Conservation (phyloP, 2,888 invertebrate genomes). For the Venusia cambrica region DNA sequence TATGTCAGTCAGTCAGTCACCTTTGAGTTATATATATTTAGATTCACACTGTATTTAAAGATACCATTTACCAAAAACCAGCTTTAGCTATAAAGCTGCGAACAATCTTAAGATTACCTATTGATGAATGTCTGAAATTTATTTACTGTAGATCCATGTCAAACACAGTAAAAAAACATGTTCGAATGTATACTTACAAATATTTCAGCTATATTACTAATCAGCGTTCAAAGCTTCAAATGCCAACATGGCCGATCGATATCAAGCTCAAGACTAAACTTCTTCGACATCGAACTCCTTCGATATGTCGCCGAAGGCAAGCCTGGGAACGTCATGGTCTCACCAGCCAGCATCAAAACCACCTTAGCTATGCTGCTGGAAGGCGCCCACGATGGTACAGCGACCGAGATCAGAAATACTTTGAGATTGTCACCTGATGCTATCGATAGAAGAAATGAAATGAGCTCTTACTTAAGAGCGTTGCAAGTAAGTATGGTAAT, state of each 20-base stretch:
- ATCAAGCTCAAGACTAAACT: conserved; percentile 63
- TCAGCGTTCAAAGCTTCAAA: conserved; percentile 40
- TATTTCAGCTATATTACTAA: conserved; percentile 42
- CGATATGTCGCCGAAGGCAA: conserved; percentile 60
- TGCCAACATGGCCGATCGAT: conserved; percentile 31
- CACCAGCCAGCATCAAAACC: conserved; percentile 85
- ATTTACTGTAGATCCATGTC: too few species aligned
- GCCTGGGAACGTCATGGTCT: conserved; percentile 82
- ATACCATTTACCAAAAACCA: too few species aligned
- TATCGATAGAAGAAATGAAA: conserved; percentile 54
- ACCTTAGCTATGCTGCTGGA: conserved; percentile 83
- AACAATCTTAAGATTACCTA: too few species aligned
- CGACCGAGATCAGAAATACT: conserved; percentile 78
- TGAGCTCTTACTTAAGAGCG: conserved; percentile 47
- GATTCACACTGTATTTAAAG: too few species aligned
- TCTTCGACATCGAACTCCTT: conserved; percentile 79
- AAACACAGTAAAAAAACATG: too few species aligned
- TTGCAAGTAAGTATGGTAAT: conserved; percentile 50
- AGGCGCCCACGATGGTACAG: conserved; percentile 80
- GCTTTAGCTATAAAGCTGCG: too few species aligned
- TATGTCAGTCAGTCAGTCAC: too few species aligned
- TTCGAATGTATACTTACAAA: too few species aligned
- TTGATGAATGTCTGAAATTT: too few species aligned
- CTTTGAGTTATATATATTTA: too few species aligned
- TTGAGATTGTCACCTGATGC: conserved; percentile 75